phyloP scores from a whole-genome alignment of 2,888 invertebrate species.

The Eupithecia inturbata region DNA sequence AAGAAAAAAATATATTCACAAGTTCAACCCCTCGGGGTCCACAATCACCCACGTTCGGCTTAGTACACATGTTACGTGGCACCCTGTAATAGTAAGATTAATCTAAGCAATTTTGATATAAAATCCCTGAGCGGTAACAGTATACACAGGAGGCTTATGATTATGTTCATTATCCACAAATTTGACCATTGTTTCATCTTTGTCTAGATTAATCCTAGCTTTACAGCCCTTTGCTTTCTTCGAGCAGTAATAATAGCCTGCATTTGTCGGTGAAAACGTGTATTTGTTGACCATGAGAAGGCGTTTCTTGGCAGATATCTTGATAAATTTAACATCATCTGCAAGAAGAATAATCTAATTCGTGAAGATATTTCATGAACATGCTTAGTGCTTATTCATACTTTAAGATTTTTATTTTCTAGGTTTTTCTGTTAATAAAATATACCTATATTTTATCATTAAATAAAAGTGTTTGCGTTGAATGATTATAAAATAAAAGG shows the following conservation, averaged over 20 bases:
- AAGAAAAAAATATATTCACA: no score
- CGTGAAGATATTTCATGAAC: background rate
- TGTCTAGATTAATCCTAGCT: conserved; percentile 30
- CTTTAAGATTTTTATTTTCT: background rate
- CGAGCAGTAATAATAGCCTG: conserved; percentile 57
- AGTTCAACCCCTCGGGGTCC: no score
- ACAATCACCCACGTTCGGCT: no score
- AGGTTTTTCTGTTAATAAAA: background rate
- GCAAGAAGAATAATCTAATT: background rate
- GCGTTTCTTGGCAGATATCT: conserved; percentile 7
- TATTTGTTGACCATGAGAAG: conserved; percentile 34
- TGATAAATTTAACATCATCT: conserved; percentile 17
- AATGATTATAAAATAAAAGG: background rate
- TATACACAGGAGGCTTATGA: conserved; percentile 33
- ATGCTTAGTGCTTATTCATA: background rate
- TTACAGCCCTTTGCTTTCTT: conserved; percentile 54
- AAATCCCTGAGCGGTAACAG: conserved; percentile 10
- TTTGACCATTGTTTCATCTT: conserved; percentile 1
- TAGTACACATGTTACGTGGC: no score
- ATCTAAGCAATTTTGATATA: conserved; percentile 23
- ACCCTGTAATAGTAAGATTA: background rate
- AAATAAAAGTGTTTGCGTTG: background rate
- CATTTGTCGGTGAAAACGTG: conserved; percentile 30
- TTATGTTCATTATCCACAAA: conserved; percentile 22
- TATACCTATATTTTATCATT: background rate